Evolutionary conservation across 2,113 vertebrate species (phyloP), one percentile per base, ranked within the genome.

Genomic region (Pseudopodoces humilis): DNA sequence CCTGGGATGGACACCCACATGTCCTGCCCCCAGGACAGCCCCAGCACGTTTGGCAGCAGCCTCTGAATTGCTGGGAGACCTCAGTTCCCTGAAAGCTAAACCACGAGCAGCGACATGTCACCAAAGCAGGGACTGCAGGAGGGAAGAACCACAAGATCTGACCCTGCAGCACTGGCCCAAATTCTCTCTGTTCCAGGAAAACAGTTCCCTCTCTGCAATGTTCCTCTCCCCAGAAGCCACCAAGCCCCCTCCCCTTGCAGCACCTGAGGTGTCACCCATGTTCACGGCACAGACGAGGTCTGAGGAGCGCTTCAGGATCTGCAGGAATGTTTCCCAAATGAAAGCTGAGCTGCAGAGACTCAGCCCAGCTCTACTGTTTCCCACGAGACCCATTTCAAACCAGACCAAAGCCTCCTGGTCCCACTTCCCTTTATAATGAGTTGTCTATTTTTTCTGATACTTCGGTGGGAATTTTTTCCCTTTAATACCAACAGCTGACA

Each of bases 401-500:
- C 28, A 58, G 62, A 91, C 47, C 58, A 55, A 88, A 90, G 58
- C 46, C 69, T 69, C 43, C 30, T 14, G 13, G 15, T 68, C 72
- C 74, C 71, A 18, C 47, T 52, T 64, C 16, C 19, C 71, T 72
- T 43, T n/a, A 50, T 35, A 65, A 84, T 9, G 21, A 58, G 55
- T 56, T 43, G 47, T 17, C n/a, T 74, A 0, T 72, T 92, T 72
- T 90, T 64, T 13, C 84, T 5, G 3, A 6, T 75, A 93, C 70
- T 76, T 85, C 4, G 1, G 33, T 64, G 69, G 69, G 65, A 63
- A 59, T 74, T 86, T 67, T 55, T 79, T 49, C 17, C 28, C 20
- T 41, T 86, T 92, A 94, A 92, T 86, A 70, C 86, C 69, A 55
- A 70, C 72, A 81, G 82, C 62, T 85, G 81, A 93, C 90, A 83